Conservation (phyloP, 37 sponge, comb jelly and placozoan species). For the Sycon ciliatum region DNA sequence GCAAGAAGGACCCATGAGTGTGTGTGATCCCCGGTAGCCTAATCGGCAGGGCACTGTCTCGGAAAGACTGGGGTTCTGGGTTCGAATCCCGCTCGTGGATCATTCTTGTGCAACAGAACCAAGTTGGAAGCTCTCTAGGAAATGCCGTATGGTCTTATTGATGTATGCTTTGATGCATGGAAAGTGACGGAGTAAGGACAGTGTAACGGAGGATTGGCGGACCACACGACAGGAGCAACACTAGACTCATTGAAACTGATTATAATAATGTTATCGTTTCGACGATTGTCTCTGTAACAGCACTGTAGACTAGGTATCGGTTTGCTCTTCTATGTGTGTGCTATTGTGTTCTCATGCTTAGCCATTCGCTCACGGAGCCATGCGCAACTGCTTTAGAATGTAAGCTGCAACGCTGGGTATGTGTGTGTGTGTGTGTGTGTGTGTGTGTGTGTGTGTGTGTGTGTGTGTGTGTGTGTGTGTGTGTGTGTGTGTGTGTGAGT, state of each 20-base stretch:
- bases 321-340: background rate
- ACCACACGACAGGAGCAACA: no score
- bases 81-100: no score
- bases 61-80: no score
- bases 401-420: conserved; percentile 15
- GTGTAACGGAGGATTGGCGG: no score
- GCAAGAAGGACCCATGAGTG: no score
- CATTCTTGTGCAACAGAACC: conserved; percentile 59
- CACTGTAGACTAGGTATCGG: background rate
- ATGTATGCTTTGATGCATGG: background rate
- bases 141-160: background rate
- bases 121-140: conserved; percentile 29
- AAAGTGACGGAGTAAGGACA: background rate
- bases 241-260: no score
- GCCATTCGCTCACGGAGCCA: conserved; percentile 82
- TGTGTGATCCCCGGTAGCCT: no score
- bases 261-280: background rate
- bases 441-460: conserved; percentile 26
- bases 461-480: conserved; percentile 26
- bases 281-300: background rate
- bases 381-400: conserved; percentile 86
- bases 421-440: background rate
- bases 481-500: conserved; percentile 17
- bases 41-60: no score
- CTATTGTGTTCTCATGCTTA: conserved; percentile 22